Conservation (phyloP, 2,888 invertebrate genomes). For the Ormyrus labotus region DNA sequence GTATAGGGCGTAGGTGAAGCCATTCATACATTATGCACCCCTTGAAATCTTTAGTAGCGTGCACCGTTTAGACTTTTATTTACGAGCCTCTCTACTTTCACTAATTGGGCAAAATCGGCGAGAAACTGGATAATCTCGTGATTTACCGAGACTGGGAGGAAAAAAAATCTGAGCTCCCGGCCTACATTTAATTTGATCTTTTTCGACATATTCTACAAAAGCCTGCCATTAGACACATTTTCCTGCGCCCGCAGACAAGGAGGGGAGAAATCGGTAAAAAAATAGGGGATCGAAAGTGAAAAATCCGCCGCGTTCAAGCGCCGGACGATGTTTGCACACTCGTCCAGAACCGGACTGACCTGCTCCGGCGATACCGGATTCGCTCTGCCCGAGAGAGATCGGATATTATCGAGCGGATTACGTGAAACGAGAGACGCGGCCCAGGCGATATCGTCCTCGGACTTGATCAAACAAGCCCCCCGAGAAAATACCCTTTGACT, state of each 20-base stretch:
- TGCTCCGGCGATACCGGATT: constrained; percentile 13
- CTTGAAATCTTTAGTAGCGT: constrained; percentile 8
- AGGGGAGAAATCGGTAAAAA: constrained; percentile 23
- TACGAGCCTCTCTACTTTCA: background rate
- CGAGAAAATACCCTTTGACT: constrained; percentile 54
- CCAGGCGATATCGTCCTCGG: background rate
- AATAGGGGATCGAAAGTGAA: constrained; percentile 39
- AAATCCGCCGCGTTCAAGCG: constrained; percentile 20
- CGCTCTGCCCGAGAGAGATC: constrained; percentile 22
- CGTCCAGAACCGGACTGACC: constrained; percentile 51
- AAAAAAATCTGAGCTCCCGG: background rate
- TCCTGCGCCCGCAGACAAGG: background rate
- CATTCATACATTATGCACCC: background rate
- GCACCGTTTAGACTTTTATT: constrained; percentile 20
- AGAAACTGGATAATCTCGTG: constrained; percentile 35
- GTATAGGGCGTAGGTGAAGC: no score
- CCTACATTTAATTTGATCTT: background rate
- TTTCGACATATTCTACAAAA: background rate
- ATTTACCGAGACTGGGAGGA: constrained; percentile 19
- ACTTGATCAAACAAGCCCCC: constrained; percentile 48
- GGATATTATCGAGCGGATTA: constrained; percentile 54
- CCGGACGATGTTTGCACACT: constrained; percentile 21
- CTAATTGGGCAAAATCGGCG: constrained; percentile 23
- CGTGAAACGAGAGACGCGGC: constrained; percentile 50
- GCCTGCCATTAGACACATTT: constrained; percentile 35